Evolutionary conservation across 2,888 invertebrate genomes (phyloP), one percentile per base, ranked within the genome.

Genomic region (Keiferia lycopersicella): DNA sequence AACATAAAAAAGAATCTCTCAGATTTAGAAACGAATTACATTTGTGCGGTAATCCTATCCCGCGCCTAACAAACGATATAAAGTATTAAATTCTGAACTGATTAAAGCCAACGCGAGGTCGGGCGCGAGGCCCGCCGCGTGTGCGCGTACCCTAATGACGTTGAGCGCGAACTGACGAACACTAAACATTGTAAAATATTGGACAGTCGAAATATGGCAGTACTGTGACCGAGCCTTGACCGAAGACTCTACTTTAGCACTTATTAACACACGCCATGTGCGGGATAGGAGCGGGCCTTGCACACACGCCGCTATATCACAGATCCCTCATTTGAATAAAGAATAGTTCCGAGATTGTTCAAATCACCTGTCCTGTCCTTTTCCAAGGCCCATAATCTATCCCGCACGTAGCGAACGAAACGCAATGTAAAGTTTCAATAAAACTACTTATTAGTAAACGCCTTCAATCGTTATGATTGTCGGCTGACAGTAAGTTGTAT

Each of bases 161-260:
- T 80, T 78, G 80, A 82, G 81, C 81, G 45, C 71, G 75, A 73
- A 68, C 16, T 61, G 65, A 45, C 58, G 41, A 64, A 63, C 50
- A 67, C 62, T 62, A 66, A 69, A 73, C 72, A 65, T 62, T 69
- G 65, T 69, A 73, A 72, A 72, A 70, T 65, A 71, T 68, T 68
- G 77, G 74, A 77, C 81, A 82, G 78, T 81, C 81, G 68, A 73
- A 75, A 74, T 79, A 80, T 83, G 86, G 83, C 86, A 84, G 86
- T 82, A 72, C 72, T 65, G 76, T 69, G 73, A 69, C 73, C 63
- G 72, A 65, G 63, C 59, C 59, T 39, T 22, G 8, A 50, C 45
- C 34, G 61, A 16, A 59, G 62, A 34, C 69, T 57, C 18, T 34
- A 65, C 51, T 56, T 26, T 45, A 50, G 41, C 16, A 22, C 59